Evolutionary conservation across 2,888 invertebrate genomes (phyloP), one percentile per base, ranked within the genome.

Genomic region (Ephialtes manifestator): DNA sequence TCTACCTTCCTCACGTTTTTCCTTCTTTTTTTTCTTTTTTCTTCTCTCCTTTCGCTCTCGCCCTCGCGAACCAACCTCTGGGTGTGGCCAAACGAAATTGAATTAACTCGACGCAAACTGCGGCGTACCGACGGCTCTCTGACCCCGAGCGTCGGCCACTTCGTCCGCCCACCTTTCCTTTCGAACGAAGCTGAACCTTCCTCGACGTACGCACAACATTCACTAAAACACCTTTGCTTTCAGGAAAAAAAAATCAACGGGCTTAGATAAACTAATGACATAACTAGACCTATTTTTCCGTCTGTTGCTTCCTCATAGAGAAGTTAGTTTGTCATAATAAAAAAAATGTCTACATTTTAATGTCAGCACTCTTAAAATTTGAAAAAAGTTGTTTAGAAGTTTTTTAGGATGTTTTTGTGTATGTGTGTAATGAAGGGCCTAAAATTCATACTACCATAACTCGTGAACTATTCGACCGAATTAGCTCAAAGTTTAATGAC

Each of bases 91-190:
- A 87, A 82, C 53, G 63, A 87, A 87, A 87, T 87, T 86, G 81
- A 87, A 87, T 87, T 88, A 86, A 83, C 82, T 85, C 75, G 77
- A 60, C 74, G 84, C 77, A 84, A 86, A 86, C 85, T 84, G 83
- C 55, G 86, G 78, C 70, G 71, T 53, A 68, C 76, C 43, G 55
- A 71, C 67, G 46, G 10, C 43, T 48, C 28, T 35, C 68, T 60
- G 78, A 68, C 28, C 60, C 83, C 68, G 65, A 43, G 74, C 70
- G 48, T 70, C 68, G 74, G 72, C 35, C 39, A 39, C 7, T 65
- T 58, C 20, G 28, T 8, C 68, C 48, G 18, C n/a, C 51, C 31
- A 24, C 18, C 18, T 28, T 28, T 43, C 28, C 43, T 31, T 28
- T 0, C 24, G 20, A 8, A 3, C n/a, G n/a, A n/a, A n/a, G n/a